Conservation (phyloP, 2,113 vertebrate genomes). For the Turnix velox region DNA sequence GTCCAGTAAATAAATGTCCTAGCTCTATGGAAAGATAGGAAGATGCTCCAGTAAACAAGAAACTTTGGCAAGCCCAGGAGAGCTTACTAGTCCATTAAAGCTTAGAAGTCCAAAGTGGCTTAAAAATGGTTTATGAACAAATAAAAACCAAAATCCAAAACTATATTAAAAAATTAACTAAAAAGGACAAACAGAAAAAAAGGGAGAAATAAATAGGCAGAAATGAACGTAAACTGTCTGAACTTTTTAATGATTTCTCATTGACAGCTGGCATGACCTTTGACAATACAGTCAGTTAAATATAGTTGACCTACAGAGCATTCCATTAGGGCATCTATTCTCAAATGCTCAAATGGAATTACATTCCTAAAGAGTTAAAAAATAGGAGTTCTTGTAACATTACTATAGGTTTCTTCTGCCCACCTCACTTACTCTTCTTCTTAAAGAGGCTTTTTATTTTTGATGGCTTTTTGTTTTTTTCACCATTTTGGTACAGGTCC, state of each 20-base stretch:
- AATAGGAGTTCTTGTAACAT: constrained; percentile 57
- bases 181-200: constrained; percentile 64
- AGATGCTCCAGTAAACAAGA: constrained; percentile 85
- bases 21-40: constrained; percentile 82
- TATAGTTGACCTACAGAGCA: constrained; percentile 76
- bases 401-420: constrained; percentile 32
- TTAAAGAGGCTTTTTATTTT: constrained; percentile 98
- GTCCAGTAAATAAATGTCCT: constrained; percentile 78
- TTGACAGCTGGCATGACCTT: constrained; percentile 67
- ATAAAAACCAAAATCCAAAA: constrained; percentile 61
- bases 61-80: constrained; percentile 74
- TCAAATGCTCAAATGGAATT: constrained; percentile 78
- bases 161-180: constrained; percentile 71
- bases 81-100: constrained; percentile 81
- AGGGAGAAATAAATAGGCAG: constrained; percentile 81
- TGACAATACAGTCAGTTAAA: constrained; percentile 76
- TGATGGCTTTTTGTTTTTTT: constrained; percentile 91
- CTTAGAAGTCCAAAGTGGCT: constrained; percentile 76
- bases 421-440: constrained; percentile 84
- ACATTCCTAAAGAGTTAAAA: constrained; percentile 81
- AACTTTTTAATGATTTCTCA: constrained; percentile 71
- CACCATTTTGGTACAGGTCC: constrained; percentile 89
- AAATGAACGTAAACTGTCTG: constrained; percentile 79
- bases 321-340: constrained; percentile 77
- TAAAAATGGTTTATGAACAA: constrained; percentile 69